phyloP scores from a whole-genome alignment of 2,113 vertebrate species.

The Grammomys dolichurus region DNA sequence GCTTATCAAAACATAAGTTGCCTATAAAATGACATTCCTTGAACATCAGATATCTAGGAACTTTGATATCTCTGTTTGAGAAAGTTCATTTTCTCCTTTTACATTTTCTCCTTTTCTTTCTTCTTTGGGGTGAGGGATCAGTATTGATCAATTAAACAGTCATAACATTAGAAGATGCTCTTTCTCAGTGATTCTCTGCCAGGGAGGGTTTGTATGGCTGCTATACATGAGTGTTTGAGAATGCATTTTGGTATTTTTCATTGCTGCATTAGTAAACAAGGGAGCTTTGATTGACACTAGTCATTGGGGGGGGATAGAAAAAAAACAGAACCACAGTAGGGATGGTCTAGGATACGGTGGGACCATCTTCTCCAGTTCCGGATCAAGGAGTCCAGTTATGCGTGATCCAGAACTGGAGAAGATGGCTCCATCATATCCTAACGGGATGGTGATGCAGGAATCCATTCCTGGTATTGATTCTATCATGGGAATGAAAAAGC shows the following conservation, averaged over 20 bases:
- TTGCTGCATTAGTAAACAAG: neutral
- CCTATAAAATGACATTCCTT: slow-evolving; percentile 20
- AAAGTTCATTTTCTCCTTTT: neutral
- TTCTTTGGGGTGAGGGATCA: neutral
- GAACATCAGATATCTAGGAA: neutral
- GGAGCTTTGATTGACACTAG: neutral
- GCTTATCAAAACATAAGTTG: slow-evolving; percentile 19
- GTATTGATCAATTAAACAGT: neutral
- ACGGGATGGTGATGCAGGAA: neutral
- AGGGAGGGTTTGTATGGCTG: neutral
- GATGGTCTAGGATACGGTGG: neutral
- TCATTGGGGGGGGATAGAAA: fast-evolving
- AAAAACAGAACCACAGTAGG: neutral
- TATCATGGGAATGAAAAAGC: neutral
- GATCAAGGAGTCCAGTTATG: neutral
- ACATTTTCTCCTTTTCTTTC: neutral
- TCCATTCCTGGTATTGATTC: neutral
- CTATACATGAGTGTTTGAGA: neutral
- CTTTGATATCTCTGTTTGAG: neutral
- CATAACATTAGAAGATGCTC: neutral
- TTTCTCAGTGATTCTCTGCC: neutral
- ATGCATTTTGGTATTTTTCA: neutral
- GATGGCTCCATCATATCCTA: too few relatives aligned
- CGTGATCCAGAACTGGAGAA: too few relatives aligned
- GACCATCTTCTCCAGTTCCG: neutral